Base-by-base conservation (phyloP, 2,113 vertebrate species). In the Pristiophorus japonicus region DNA sequence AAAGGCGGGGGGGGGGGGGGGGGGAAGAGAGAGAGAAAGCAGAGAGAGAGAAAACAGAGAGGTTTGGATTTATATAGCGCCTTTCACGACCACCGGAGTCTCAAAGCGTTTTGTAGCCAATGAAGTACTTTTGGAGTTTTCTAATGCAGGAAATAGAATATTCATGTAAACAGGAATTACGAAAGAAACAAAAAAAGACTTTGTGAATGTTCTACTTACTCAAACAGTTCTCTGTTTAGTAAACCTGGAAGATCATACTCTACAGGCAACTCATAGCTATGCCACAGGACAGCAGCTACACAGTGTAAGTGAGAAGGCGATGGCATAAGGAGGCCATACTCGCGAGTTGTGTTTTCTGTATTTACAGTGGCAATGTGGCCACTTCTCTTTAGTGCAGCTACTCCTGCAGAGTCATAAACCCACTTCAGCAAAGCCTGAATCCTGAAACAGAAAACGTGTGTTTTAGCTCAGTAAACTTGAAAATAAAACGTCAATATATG, bases 221-320 rank as follows among this genome's bases (percentile, higher is more conserved):
- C 98, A 96, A 99, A 99, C 3, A 99, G 98, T 59, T 99, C 99
- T 96, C 97, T 97, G 97, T 98, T 98, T 70, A 99, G 97, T 96
- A 99, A 96, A 0, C 98, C 98, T n/a, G 99, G 98, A 95, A 99
- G 97, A 96, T 99, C 99, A 1, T 99, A 99, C 81, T 99, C 99
- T 12, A 99, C 99, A 0, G 99, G 99, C 95, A 99, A 96, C 96
- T 99, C 99, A 0, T 99, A 99, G 96, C 99, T 99, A 95, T 99
- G 99, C 99, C 99, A 99, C 95, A 99, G 95, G 97, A 99, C 98
- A 55, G 99, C 98, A 8, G 99, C 99, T 38, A 99, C 99, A 0
- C 99, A 99, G 97, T 99, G 99, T 96, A 99, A 97, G 96, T 99
- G 99, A 92, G 99, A 99, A 22, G 99, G 99, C 0, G 99, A 99